A percentile compares a stretch with the other conserved stretches of the same genome.
phyloP scores from a whole-genome alignment of 53 echinoderm and acorn worm species.

The Holothuria leucospilota region DNA sequence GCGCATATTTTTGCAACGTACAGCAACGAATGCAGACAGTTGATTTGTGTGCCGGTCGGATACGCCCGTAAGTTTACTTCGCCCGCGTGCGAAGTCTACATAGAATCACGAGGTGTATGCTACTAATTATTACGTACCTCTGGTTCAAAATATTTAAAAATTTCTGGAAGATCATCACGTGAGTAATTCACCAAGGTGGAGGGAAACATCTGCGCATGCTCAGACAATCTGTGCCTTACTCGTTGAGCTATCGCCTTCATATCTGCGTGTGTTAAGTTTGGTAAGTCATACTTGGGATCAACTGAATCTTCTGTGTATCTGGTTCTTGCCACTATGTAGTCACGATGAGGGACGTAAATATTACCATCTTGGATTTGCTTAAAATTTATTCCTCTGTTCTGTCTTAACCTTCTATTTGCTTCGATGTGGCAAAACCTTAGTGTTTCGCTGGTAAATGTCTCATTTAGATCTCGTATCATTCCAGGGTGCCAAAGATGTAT shows the following conservation, averaged over 20 bases:
- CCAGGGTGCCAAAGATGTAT: neutral
- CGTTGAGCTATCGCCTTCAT: neutral
- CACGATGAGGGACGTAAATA: conserved; percentile 4
- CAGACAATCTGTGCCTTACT: neutral
- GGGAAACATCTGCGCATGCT: neutral
- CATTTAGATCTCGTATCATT: neutral
- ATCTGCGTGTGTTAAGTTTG: neutral
- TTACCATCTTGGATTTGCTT: neutral
- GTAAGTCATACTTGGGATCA: neutral
- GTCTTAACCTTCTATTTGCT: neutral
- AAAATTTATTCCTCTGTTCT: neutral
- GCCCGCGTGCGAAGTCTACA: too few species aligned
- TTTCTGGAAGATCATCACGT: neutral
- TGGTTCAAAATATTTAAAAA: neutral
- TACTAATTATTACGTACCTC: neutral
- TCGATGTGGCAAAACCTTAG: neutral
- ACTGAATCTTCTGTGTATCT: neutral
- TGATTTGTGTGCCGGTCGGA: too few species aligned
- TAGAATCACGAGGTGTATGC: too few species aligned
- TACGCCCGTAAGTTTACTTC: too few species aligned
- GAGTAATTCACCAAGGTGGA: conserved; percentile 1
- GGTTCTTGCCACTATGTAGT: neutral
- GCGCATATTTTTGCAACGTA: too few species aligned
- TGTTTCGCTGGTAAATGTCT: neutral
- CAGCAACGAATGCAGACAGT: too few species aligned